Evolutionary conservation across 2,888 invertebrate species (phyloP), one percentile per base, ranked within the genome.

Genomic region (Apodemia duryi): DNA sequence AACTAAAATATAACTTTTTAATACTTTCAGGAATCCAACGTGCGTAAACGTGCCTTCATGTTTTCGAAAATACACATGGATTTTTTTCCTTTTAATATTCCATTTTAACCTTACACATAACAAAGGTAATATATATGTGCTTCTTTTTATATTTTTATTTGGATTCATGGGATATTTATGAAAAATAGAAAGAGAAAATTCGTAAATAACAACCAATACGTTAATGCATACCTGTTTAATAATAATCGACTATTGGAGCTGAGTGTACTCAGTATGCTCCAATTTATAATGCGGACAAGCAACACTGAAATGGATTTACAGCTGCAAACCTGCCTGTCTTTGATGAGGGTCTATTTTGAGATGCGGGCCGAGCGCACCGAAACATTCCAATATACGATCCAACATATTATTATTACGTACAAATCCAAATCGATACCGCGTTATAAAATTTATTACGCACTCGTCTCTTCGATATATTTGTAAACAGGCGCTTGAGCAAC

Each of bases 301-400:
- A 83, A 88, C 86, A 86, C 83, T 89, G 90, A 91, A 90, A 88
- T 88, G 89, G 91, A 91, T 91, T 91, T 91, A 91, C 91, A 90
- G 91, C 91, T 88, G 88, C 89, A 87, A 89, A 87, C 88, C 88
- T 91, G 88, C 83, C 88, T 86, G 90, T 91, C 91, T 91, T 91
- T 91, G 91, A 91, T 91, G 91, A 91, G 87, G 85, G 86, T 86
- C 86, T 91, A 91, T 91, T 91, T 91, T 82, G 79, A 85, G 90
- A 88, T 79, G 78, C 84, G 83, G 80, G 84, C 84, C 84, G 86
- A 83, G 86, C 88, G 87, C 86, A 87, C 84, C 82, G 85, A 84
- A 86, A 83, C 87, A 89, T 90, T 86, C 88, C 91, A 83, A 91
- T 91, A 91, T 87, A 86, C 84, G 81, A 85, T 77, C 84, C 86